Percentiles rank a stretch among this genome's conserved stretches.
phyloP scores from a whole-genome alignment of 2,797 vertebrate genomes.

The Taenioides sp. region DNA sequence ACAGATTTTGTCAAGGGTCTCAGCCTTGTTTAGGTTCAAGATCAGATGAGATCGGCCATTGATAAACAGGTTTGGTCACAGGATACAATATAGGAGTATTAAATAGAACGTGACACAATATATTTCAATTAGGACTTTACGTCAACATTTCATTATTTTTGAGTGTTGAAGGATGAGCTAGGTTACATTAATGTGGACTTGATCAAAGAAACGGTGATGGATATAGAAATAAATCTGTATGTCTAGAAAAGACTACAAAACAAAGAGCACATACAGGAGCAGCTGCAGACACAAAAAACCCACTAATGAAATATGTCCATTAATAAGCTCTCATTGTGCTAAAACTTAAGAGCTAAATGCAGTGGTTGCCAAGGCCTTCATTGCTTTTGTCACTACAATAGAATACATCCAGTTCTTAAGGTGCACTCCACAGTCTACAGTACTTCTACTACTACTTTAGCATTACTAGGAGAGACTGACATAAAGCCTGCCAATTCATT shows the following conservation, averaged over 20 bases:
- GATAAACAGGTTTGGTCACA: no score
- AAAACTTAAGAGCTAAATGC: slow-evolving; percentile 11
- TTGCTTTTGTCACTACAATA: neutral
- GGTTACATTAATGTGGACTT: slow-evolving; percentile 12
- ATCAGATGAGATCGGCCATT: no score
- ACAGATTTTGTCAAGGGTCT: no score
- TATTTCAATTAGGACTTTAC: neutral
- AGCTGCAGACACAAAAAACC: neutral
- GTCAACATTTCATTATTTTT: neutral
- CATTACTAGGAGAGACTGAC: neutral
- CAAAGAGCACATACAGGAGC: neutral
- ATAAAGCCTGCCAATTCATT: neutral
- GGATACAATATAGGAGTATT: no score
- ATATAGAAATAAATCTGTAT: neutral
- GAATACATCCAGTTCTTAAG: neutral
- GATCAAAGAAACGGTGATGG: neutral
- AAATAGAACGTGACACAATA: no score
- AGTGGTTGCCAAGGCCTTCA: slow-evolving; percentile 5
- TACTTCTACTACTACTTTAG: no score
- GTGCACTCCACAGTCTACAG: neutral
- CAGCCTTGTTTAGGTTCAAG: no score
- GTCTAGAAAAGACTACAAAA: neutral
- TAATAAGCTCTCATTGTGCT: neutral
- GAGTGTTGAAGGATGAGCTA: neutral
- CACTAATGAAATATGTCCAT: neutral